Percentiles rank a stretch among this genome's conserved stretches.
Conservation (phyloP, 2,797 vertebrate genomes). For the Vireo griseus region DNA sequence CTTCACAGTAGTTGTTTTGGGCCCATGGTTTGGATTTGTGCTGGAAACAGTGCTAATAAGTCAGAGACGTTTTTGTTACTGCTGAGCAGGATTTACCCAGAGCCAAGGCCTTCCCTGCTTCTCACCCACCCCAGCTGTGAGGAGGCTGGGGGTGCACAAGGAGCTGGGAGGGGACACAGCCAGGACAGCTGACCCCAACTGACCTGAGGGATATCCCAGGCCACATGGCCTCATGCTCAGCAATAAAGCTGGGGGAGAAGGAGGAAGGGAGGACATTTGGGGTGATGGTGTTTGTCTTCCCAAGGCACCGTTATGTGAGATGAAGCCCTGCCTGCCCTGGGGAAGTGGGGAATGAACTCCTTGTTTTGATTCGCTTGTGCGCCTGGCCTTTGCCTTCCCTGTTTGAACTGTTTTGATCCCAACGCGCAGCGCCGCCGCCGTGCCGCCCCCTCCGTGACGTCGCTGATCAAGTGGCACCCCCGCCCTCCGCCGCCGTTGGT, state of each 20-base stretch:
- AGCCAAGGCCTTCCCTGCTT: background rate
- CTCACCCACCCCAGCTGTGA: background rate
- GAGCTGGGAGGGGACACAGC: background rate
- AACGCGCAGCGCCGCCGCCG: background rate
- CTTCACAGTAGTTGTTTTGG: background rate
- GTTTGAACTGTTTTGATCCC: fast-evolving
- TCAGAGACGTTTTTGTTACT: background rate
- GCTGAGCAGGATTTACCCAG: background rate
- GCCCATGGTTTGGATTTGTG: background rate
- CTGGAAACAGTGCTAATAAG: background rate
- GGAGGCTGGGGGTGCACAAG: background rate
- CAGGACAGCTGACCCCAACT: background rate
- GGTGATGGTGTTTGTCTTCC: background rate
- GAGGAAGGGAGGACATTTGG: fast-evolving
- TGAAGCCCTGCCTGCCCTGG: background rate
- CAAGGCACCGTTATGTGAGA: too few species aligned
- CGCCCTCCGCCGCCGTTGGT: background rate
- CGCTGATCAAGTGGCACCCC: fast-evolving
- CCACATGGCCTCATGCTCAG: background rate
- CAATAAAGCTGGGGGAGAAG: background rate
- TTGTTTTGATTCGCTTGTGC: fast-evolving
- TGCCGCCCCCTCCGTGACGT: background rate
- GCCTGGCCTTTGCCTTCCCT: fast-evolving
- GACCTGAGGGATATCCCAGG: background rate
- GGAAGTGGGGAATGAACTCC: fast-evolving